Evolutionary conservation across 2,113 vertebrate genomes (phyloP), one percentile per base, ranked within the genome.

Genomic region (Aphelocoma coerulescens): DNA sequence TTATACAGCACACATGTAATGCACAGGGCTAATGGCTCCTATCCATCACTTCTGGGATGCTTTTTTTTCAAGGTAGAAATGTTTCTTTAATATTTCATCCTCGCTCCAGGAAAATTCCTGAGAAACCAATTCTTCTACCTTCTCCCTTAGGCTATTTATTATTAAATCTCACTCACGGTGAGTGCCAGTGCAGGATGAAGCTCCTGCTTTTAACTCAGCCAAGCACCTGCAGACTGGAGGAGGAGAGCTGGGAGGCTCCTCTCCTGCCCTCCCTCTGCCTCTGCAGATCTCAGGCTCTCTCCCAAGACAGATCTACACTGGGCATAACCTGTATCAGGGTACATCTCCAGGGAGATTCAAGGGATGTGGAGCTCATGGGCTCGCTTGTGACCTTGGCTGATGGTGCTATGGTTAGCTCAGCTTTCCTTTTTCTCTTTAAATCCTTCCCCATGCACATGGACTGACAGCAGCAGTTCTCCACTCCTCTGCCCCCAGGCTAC

Each of bases 31-130:
- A 49, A 87, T 46, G 23, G 27, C 23, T 71, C 59, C 27, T 26
- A 10, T 13, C 43, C 27, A 13, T 62, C 78, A 65, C 19, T 88
- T 84, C 52, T 49, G 26, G 43, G 27, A 39, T 18, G 41, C 10
- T 23, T 27, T 43, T 41, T 49, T 28, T 59, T 35, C 55, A 27
- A 72, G 37, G 24, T 33, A 66, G 44, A 88, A 95, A 83, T n/a
- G 35, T 73, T 69, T 65, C 87, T 93, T 96, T 71, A 88, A 77
- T 94, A 94, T 93, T 96, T 96, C 55, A 86, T 88, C 59, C 51
- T 88, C 0, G 2, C 71, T 66, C 43, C 2, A 3, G 85, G 72
- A 92, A 67, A 77, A 59, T 71, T 95, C 48, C 61, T n/a, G 33
- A 92, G 90, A 74, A 77, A 66, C 13, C 16, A 41, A 13, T 84